Base-by-base conservation (phyloP, 2,888 invertebrate species). In the Metalampra italica region DNA sequence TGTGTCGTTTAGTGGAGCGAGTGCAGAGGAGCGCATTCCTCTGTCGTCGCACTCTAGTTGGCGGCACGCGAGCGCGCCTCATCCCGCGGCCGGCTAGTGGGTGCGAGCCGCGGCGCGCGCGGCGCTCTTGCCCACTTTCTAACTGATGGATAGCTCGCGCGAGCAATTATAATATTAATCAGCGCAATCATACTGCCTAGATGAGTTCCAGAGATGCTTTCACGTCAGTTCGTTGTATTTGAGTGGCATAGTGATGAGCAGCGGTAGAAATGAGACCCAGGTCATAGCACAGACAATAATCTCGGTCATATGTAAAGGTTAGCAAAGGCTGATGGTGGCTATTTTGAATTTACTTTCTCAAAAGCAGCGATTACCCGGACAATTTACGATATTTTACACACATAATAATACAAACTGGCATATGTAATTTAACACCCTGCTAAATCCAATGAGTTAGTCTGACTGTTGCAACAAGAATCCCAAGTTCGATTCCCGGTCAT, bases 161-260 rank as follows among this genome's bases (percentile, higher is more conserved):
- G 70, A 78, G 71, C 83, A 86, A 88, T 88, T 89, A 88, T 81
- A 86, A 85, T 89, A 87, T 89, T 87, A 89, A 87, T 86, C 83
- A 86, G 85, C 78, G 79, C 82, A 83, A 82, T 81, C 84, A 76
- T 78, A 81, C 74, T 71, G 69, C 71, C 67, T 61, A 78, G 78
- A 78, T 78, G 82, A 79, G 75, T 79, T 78, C 78, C 75, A 66
- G 64, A 68, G 73, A 71, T 76, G 75, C 79, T 83, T 83, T 82
- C 78, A 79, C 77, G 77, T 71, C 68, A 58, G 55, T 60, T 54
- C 54, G 59, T 50, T 43, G 44, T 36, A 14, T 47, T 14, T 36
- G 30, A 7, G 37, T 37, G 37, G 29, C 15, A 12, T 30, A 30
- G 9, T 42, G 30, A 11, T 40, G 22, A 22, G 22, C 22, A 22